These are phyloP conservation scores for Umimayanthus chanpuru DNA, from an alignment of 92 coral and sea anemone species.

Conservation along the genomic window DNA sequence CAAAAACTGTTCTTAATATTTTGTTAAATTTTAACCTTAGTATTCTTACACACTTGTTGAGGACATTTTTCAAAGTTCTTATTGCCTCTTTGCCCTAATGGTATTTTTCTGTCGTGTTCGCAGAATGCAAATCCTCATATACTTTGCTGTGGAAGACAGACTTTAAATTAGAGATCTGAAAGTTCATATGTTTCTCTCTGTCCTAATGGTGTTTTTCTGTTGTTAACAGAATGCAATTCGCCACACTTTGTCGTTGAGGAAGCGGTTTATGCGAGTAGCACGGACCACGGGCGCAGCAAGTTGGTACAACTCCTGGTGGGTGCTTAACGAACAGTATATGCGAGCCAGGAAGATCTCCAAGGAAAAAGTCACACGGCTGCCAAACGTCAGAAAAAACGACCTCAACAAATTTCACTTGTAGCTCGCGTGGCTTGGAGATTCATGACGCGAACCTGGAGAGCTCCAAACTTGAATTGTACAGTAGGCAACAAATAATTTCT, in stretches of 20 bases:
- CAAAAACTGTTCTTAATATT: too few relatives aligned
- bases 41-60: too few relatives aligned
- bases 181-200: background rate
- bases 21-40: too few relatives aligned
- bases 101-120: too few relatives aligned
- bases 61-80: too few relatives aligned
- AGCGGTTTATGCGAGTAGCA: conserved; percentile 40
- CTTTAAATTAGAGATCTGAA: background rate
- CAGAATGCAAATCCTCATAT: too few relatives aligned
- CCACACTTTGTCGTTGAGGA: conserved; percentile 40
- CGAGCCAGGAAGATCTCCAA: conserved; percentile 18
- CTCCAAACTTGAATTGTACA: background rate
- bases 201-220: background rate
- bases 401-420: background rate
- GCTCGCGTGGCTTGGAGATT: background rate
- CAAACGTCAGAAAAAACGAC: background rate
- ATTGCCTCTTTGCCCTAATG: too few relatives aligned
- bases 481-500: too few relatives aligned
- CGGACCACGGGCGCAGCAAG: conserved; percentile 35
- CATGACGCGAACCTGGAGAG: background rate
- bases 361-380: background rate
- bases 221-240: conserved; percentile 39
- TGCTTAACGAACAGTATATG: conserved; percentile 41
- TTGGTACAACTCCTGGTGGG: conserved; percentile 47
- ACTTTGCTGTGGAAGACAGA: too few relatives aligned